Percentiles rank a stretch among this genome's conserved stretches.
Conservation (phyloP, 1,140 invertebrate species). For the Hesperophylax magnus region DNA sequence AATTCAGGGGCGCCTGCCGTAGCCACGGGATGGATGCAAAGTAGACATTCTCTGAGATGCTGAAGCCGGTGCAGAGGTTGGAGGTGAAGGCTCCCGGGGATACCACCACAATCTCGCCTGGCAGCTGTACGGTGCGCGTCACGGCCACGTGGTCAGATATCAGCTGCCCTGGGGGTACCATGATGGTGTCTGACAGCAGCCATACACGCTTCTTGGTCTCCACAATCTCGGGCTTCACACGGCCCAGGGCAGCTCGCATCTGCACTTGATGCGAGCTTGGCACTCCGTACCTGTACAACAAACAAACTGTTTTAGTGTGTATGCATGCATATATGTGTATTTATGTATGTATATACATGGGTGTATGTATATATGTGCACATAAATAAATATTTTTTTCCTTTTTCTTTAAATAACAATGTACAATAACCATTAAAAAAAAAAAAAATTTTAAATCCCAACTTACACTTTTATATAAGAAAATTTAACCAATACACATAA, state of each 20-base stretch:
- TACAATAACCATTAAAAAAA: no score
- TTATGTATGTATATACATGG: no score
- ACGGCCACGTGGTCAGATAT: slow-evolving; percentile 84
- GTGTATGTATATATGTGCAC: no score
- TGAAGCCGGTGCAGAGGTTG: slow-evolving; percentile 91
- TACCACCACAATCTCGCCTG: slow-evolving; percentile 92
- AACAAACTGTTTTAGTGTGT: neutral
- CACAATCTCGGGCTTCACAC: slow-evolving; percentile 86
- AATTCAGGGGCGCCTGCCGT: slow-evolving; percentile 79
- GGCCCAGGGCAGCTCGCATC: slow-evolving; percentile 81
- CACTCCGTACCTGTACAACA: slow-evolving; percentile 78
- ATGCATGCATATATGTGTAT: no score
- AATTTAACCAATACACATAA: no score
- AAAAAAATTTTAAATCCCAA: no score
- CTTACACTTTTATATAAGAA: no score
- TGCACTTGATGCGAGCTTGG: slow-evolving; percentile 82
- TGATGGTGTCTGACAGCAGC: slow-evolving; percentile 93
- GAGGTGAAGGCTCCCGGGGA: slow-evolving; percentile 93
- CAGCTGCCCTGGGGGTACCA: slow-evolving; percentile 91
- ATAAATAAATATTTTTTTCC: no score
- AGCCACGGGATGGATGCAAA: slow-evolving; percentile 91
- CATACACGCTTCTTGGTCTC: slow-evolving; percentile 86
- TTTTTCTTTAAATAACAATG: no score
- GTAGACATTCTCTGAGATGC: slow-evolving; percentile 94
- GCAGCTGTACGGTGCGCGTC: slow-evolving; percentile 86